Base-by-base conservation (phyloP, 2,888 invertebrate species). In the Cyrtodaria siliqua region DNA sequence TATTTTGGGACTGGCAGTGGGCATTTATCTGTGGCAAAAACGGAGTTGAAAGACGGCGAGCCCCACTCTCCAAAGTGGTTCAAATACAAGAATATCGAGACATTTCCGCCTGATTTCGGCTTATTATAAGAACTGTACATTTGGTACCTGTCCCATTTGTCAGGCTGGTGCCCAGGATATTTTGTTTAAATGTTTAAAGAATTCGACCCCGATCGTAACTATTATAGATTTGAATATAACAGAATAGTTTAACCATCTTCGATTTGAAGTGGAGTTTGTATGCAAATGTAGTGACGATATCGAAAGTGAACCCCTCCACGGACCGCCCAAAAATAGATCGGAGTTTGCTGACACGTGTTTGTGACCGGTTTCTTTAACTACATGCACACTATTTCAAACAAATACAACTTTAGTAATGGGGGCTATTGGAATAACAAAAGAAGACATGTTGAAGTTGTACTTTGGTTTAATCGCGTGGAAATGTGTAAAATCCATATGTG, bases 311-410 rank as follows among this genome's bases (percentile, higher is more conserved):
- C 86, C 9, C 86, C 84, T 12, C 86, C 83, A n/a, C 86, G 57
- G 0, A 84, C 52, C 8, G 86, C 83, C 86, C 86, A 86, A 61
- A 86, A 84, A 2, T n/a, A 86, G 20, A 53, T 80, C 82, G 0
- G 64, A 52, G 23, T 84, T 68, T 1, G 42, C 9, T 9, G 64
- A 52, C 9, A 44, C 53, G 16, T 52, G n/a, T 12, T 24, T 27
- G 9, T 8, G 16, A 3, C 71, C 71, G 16, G 63, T 71, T 12
- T 57, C 59, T 6, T 29, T 9, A 52, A 66, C 64, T n/a, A 16
- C 24, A n/a, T n/a, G n/a, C n/a, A n/a, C n/a, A n/a, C n/a, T n/a
- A n/a, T n/a, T n/a, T n/a, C n/a, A n/a, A n/a, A n/a, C n/a, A n/a
- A n/a, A n/a, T n/a, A n/a, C n/a, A n/a, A n/a, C n/a, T n/a, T n/a